Conservation (phyloP, 1,140 invertebrate species). For the Neodiprion fabricii region DNA sequence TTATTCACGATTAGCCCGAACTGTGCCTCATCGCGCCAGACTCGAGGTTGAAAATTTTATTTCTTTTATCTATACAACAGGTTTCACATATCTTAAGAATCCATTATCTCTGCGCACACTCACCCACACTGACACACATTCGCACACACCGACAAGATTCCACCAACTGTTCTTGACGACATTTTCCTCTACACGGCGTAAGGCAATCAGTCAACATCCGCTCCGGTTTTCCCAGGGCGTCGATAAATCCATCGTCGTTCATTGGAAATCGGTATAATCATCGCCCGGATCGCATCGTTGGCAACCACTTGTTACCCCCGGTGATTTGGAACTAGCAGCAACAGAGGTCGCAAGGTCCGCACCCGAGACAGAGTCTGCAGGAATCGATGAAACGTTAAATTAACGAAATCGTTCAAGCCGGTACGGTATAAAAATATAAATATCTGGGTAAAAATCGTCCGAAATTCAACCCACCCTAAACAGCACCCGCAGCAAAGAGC, state of each 20-base stretch:
- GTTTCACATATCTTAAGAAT: not conserved
- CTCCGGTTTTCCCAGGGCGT: no score
- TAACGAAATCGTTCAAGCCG: not conserved
- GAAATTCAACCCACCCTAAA: not conserved
- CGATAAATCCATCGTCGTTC: no score
- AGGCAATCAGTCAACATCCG: no score
- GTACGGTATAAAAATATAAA: no score
- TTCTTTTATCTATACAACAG: not conserved
- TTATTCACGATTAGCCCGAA: not conserved
- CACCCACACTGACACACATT: not conserved
- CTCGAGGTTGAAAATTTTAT: constrained; percentile 1
- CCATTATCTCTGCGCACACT: not conserved
- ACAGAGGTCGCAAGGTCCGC: not conserved
- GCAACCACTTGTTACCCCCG: not conserved
- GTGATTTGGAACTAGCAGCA: not conserved
- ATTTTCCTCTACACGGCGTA: no score
- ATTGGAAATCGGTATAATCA: no score
- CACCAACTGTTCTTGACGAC: no score
- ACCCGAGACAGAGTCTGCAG: not conserved
- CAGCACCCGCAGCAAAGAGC: not conserved
- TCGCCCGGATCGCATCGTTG: not conserved
- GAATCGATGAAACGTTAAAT: not conserved
- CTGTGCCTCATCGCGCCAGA: not conserved
- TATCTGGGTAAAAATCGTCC: no score
- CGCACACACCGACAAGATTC: no score